Evolutionary conservation across 2,113 vertebrate genomes (phyloP), one percentile per base, ranked within the genome.

Genomic region (Oenanthe melanoleuca): DNA sequence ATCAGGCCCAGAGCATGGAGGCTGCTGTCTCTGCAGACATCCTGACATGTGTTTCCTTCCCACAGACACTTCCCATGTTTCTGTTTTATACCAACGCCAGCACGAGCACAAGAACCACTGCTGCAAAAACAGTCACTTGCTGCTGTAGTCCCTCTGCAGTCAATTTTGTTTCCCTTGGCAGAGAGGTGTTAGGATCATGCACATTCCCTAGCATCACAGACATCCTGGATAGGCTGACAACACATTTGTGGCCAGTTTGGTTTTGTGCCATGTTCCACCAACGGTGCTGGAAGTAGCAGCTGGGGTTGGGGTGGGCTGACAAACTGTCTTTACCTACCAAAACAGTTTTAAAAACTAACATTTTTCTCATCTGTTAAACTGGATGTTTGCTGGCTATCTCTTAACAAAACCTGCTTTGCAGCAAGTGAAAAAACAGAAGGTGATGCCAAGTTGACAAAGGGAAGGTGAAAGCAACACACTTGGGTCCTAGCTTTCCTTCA

Each of bases 31-130:
- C 20, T 42, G 25, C 34, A 55, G 57, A 28, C n/a, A 61, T 26
- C 26, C 70, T 85, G 28, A 55, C 22, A 37, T 1, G 3, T 4
- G 6, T 88, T 89, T 89, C 50, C 42, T 85, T 72, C 45, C 57
- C 70, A 75, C 47, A 89, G 47, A 79, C 5, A 12, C 33, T 72
- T 60, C 33, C 45, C 6, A 1, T 40, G 22, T 69, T 82, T 69
- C 40, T 6, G 3, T 71, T 59, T 73, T 20, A 26, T 6, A 1
- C 55, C 40, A 70, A 28, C 0, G 0, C 9, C 34, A 86, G 19
- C 63, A 45, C 0, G 1, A 60, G 13, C 0, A 0, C 42, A 63
- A 50, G 60, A 60, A 59, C 44, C 29, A 16, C 1, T 63, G 60
- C 26, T 91, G 38, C 56, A 87, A 9, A 71, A 89, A 25, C 26